Conservation (phyloP, 2,797 vertebrate species). For the Sebastes melanostomus region DNA sequence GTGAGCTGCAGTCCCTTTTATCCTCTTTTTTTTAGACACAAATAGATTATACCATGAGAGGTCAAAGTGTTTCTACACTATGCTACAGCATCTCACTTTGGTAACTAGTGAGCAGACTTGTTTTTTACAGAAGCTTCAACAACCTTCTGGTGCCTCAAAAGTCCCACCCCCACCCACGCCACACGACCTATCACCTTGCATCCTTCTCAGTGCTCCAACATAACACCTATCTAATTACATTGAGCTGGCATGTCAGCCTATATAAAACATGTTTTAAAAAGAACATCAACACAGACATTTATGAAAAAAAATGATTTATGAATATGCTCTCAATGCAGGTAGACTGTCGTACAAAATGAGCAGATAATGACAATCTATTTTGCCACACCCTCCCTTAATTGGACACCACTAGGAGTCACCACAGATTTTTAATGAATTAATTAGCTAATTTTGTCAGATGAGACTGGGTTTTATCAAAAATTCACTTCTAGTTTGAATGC, state of each 20-base stretch:
- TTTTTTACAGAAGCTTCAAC: slow-evolving; percentile 24
- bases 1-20: neutral
- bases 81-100: neutral
- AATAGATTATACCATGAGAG: slow-evolving; percentile 24
- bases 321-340: neutral
- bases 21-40: neutral
- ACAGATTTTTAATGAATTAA: neutral
- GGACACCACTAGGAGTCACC: neutral
- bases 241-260: neutral
- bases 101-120: neutral
- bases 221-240: slow-evolving; percentile 37
- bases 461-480: neutral
- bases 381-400: neutral
- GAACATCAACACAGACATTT: neutral
- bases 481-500: neutral
- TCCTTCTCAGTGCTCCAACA: neutral
- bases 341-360: neutral
- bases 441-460: neutral
- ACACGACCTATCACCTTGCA: neutral
- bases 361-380: neutral
- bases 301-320: neutral
- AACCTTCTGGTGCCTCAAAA: neutral
- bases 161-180: neutral
- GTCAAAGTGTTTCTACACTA: neutral
- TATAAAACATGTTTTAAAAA: neutral